Conservation (phyloP, 2,888 invertebrate genomes). For the Heliconius ethilla region DNA sequence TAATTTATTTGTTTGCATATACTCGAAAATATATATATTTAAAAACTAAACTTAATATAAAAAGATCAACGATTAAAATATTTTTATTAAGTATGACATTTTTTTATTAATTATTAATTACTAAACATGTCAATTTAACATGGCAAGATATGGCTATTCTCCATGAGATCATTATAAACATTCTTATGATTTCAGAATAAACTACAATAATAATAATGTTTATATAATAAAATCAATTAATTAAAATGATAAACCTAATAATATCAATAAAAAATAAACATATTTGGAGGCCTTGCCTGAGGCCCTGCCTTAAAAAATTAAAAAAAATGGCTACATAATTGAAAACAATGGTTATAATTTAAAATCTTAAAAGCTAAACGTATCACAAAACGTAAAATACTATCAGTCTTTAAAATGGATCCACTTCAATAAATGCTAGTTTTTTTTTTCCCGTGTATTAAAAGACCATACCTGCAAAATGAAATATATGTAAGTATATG, state of each 20-base stretch:
- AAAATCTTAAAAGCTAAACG: slow-evolving; percentile 53
- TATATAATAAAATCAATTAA: slow-evolving; percentile 5
- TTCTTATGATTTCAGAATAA: slow-evolving; percentile 3
- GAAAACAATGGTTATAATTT: slow-evolving; percentile 39
- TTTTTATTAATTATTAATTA: slow-evolving; percentile 3
- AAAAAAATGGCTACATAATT: slow-evolving; percentile 34
- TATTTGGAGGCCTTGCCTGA: slow-evolving; percentile 21
- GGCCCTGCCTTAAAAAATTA: slow-evolving; percentile 42
- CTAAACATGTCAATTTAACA: slow-evolving; percentile 15
- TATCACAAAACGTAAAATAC: slow-evolving; percentile 71
- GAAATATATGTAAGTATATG: slow-evolving; percentile 21
- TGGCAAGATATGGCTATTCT: slow-evolving; percentile 6
- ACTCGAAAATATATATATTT: slow-evolving; percentile 27
- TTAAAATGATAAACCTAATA: slow-evolving; percentile 16
- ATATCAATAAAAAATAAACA: slow-evolving; percentile 27
- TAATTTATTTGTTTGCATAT: slow-evolving; percentile 8
- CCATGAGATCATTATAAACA: slow-evolving; percentile 19
- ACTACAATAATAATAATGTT: slow-evolving; percentile 15
- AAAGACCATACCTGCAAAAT: slow-evolving; percentile 60
- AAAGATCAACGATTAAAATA: slow-evolving; percentile 13
- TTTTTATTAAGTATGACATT: slow-evolving; percentile 4
- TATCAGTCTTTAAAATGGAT: slow-evolving; percentile 71
- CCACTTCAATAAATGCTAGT: slow-evolving; percentile 46
- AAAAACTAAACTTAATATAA: slow-evolving; percentile 5
- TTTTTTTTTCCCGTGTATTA: slow-evolving; percentile 53